These are phyloP conservation scores for Drosophila borealis DNA, from an alignment of 2,888 invertebrate genomes.

Conservation along the genomic window DNA sequence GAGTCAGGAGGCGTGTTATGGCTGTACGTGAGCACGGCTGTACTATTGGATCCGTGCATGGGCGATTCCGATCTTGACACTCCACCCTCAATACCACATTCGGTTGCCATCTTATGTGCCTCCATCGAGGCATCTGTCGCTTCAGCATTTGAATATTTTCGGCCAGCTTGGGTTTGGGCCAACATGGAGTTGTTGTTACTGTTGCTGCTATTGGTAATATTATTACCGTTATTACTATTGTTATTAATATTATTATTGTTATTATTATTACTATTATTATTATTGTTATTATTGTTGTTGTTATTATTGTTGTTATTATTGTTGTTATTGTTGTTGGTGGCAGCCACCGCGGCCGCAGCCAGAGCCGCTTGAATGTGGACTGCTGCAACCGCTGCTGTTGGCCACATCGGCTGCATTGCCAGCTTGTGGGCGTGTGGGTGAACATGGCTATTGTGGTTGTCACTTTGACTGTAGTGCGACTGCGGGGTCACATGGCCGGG, in stretches of 20 bases:
- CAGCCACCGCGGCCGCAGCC: constrained; percentile 80
- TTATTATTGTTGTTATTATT: constrained; percentile 41
- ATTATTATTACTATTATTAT: constrained; percentile 51
- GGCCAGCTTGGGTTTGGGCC: background rate
- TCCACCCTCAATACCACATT: constrained; percentile 1
- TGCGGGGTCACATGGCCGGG: constrained; percentile 42
- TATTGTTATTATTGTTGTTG: constrained; percentile 22
- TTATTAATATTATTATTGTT: constrained; percentile 12
- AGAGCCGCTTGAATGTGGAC: constrained; percentile 87
- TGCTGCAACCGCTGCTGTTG: constrained; percentile 89
- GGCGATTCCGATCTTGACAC: constrained; percentile 44
- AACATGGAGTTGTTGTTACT: background rate
- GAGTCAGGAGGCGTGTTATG: constrained; percentile 70
- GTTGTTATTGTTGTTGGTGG: constrained; percentile 49
- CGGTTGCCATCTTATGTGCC: constrained; percentile 1
- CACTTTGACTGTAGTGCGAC: constrained; percentile 32
- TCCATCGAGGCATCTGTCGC: constrained; percentile 13
- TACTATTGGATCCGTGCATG: constrained; percentile 9
- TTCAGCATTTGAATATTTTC: constrained; percentile 16
- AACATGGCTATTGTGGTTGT: constrained; percentile 26
- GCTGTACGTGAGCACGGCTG: constrained; percentile 31
- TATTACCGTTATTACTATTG: constrained; percentile 6
- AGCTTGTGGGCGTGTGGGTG: constrained; percentile 52
- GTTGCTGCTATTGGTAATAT: background rate
- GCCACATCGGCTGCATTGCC: constrained; percentile 83